Base-by-base conservation (phyloP, 2,888 invertebrate genomes). In the Agelastica alni region DNA sequence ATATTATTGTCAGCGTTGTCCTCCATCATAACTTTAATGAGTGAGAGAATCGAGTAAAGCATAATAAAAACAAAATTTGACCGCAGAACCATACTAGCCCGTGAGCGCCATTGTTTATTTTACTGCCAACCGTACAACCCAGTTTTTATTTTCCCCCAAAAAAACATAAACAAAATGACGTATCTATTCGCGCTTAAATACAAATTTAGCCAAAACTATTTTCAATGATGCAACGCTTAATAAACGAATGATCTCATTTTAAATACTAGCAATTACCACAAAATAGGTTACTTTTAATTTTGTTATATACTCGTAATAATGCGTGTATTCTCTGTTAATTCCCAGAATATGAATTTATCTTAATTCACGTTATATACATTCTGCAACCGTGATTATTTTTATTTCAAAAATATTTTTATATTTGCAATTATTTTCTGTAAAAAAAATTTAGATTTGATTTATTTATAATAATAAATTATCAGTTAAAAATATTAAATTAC, bases 41-140 rank as follows among this genome's bases (percentile, higher is more conserved):
- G 49, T 59, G 49, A 60, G 56, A 55, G 59, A 51, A 43, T 61
- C 47, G 60, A 62, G 43, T 56, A 65, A 66, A 66, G 58, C 61
- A 66, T 63, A 66, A 69, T 60, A 62, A 63, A 65, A 67, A 62
- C 61, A 62, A 61, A 64, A 58, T 60, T 56, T 53, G 39, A 46
- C 54, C 53, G 46, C 49, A 58, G 59, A 61, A 62, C 58, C 56
- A 55, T 58, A 59, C 61, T 63, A 62, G 51, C 49, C 59, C 43
- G 49, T 55, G 42, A 59, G 59, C 68, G 68, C 68, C 69, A 69
- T 69, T 69, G 66, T 69, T 69, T 68, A 64, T 64, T 62, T 53
- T 58, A 62, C 56, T 63, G 58, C 62, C 63, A 64, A 59, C 60
- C 48, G 56, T 43, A 36, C 53, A 47, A 49, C 51, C 51, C 32